Evolutionary conservation across 2,797 vertebrate species (phyloP), one percentile per base, ranked within the genome.

Genomic region (Pogonophryne albipinna): DNA sequence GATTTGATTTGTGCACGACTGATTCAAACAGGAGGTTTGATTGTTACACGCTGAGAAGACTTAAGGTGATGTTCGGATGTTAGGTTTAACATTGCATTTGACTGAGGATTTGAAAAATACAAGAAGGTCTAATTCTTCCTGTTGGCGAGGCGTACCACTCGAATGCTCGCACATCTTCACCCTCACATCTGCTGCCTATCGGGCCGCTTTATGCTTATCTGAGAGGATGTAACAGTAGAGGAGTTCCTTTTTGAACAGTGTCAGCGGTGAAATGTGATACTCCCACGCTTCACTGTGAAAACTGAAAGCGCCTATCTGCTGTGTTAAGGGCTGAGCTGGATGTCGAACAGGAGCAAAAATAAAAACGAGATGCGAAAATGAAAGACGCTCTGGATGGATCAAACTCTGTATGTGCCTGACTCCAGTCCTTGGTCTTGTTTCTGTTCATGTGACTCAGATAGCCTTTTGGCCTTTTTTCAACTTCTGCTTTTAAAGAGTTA

Each of bases 221-320:
- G 71, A 80, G 79, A 84, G 71, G 82, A 85, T 77, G 81, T 84
- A 78, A 68, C 11, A 46, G 60, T 89, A 79, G 79, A 66, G 64
- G 41, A 84, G 74, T 45, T 83, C 76, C 84, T 86, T 85, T 79
- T 86, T 82, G 71, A 88, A 71, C 63, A 74, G 73, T 73, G 83
- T 88, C 70, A 61, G 76, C 4, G 13, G 71, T 91, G 91, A 91
- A 90, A 90, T 76, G 64, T 56, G 85, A 91, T 76, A 74, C 86
- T 82, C 89, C 80, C 73, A 84, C 19, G 2, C 41, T 67, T 76
- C 71, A 59, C 68, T 46, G 68, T 84, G 31, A 85, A 38, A 80
- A 87, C 66, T 45, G 68, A 78, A 76, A 82, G 77, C 66, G 61
- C 79, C 67, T 4, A 82, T 83, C 74, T 64, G 71, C 76, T 68